A percentile compares a stretch with the other conserved stretches of the same genome.
These are phyloP conservation scores for Ochotona princeps DNA, from an alignment of 2,113 vertebrate genomes.

Conservation along the genomic window DNA sequence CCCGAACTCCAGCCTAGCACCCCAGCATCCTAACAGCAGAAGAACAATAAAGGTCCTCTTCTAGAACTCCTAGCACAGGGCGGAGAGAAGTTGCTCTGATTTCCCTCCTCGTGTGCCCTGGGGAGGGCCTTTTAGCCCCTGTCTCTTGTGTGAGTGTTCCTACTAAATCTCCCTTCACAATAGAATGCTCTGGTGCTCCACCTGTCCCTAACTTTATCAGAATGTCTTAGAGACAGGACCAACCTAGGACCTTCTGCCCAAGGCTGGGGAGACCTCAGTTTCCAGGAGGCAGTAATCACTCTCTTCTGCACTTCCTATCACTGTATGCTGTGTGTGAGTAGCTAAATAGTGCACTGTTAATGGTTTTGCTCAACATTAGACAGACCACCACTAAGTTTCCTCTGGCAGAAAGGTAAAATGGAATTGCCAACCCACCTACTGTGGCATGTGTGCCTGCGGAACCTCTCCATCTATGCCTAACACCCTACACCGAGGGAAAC, in stretches of 20 bases:
- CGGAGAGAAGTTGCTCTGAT: not conserved
- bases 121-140: not conserved
- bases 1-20: not conserved
- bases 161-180: not conserved
- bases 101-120: not conserved
- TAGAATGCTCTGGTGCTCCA: not conserved
- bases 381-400: not conserved
- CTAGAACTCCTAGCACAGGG: not conserved
- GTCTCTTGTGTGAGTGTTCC: not conserved
- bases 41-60: not conserved
- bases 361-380: not conserved
- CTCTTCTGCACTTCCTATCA: not conserved
- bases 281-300: not conserved
- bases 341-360: not conserved
- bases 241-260: not conserved
- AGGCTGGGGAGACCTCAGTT: not conserved
- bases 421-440: not conserved
- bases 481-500: not conserved
- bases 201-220: not conserved
- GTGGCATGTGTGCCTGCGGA: not conserved
- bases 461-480: not conserved
- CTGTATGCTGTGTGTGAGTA: too few species aligned
- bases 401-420: not conserved
- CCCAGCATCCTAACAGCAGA: not conserved
- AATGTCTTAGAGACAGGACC: not conserved